A percentile compares a stretch with the other conserved stretches of the same genome.
These are phyloP conservation scores for Mus pahari DNA, from an alignment of 2,113 vertebrate genomes.

Conservation along the genomic window DNA sequence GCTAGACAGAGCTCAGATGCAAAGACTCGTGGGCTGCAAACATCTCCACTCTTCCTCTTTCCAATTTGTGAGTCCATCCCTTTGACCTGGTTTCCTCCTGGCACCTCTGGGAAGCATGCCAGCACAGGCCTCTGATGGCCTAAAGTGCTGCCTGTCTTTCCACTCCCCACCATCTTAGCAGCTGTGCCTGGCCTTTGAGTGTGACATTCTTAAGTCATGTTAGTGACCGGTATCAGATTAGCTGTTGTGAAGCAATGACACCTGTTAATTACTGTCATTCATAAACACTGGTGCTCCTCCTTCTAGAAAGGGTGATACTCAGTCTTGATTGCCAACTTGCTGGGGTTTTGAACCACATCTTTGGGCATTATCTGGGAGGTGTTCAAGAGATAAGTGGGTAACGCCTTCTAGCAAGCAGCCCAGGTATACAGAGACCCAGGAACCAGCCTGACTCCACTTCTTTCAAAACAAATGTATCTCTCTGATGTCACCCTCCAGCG, in stretches of 20 bases:
- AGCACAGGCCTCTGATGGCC: not conserved
- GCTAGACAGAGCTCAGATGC: not conserved
- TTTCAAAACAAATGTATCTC: not conserved
- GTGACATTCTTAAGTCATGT: not conserved
- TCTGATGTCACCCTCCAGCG: not conserved
- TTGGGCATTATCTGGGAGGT: not conserved
- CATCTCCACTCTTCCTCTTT: not conserved
- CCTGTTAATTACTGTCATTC: not conserved
- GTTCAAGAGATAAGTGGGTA: not conserved
- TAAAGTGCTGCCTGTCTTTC: not conserved
- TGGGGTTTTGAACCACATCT: not conserved
- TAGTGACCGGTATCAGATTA: not conserved
- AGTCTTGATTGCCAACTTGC: not conserved
- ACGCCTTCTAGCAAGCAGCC: not conserved
- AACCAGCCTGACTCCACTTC: not conserved
- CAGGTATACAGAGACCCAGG: not conserved
- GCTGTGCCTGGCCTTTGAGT: not conserved
- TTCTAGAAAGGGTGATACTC: not conserved
- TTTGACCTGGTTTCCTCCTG: not conserved
- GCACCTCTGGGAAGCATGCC: not conserved
- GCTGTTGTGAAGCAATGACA: not conserved
- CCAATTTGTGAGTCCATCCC: not conserved
- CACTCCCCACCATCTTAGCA: not conserved
- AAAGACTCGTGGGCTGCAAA: no score
- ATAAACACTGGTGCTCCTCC: not conserved